phyloP scores from a whole-genome alignment of 92 coral and sea anemone species.

The Actinernus sp. region DNA sequence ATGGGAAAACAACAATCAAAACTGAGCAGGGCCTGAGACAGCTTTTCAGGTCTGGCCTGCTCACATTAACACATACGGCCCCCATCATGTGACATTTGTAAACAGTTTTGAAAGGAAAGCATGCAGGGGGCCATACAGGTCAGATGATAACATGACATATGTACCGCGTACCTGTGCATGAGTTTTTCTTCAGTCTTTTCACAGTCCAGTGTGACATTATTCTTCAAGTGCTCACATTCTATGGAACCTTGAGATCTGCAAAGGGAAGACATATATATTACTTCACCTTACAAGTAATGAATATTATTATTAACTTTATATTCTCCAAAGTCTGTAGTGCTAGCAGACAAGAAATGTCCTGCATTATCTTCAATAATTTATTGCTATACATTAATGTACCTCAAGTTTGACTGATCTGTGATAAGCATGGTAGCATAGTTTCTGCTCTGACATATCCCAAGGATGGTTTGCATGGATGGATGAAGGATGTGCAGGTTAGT shows the following conservation, averaged over 20 bases:
- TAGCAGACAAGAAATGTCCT: neutral
- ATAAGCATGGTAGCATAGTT: constrained; percentile 92
- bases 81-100: no score
- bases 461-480: constrained; percentile 97
- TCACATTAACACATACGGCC: no score
- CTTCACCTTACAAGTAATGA: no score
- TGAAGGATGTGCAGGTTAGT: constrained; percentile 90
- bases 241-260: constrained; percentile 92
- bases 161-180: constrained; percentile 85
- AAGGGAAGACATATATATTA: neutral
- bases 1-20: no score
- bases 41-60: no score
- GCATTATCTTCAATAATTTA: neutral
- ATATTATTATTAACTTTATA: neutral
- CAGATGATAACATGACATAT: no score
- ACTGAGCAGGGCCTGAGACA: no score
- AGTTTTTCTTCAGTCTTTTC: constrained; percentile 98
- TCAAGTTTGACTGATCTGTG: constrained; percentile 86
- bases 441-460: constrained; percentile 89
- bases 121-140: no score
- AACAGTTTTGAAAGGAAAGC: no score
- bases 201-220: constrained; percentile 96
- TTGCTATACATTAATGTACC: constrained; percentile 39
- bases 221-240: constrained; percentile 98
- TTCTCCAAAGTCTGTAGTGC: neutral